Percentiles rank a stretch among this genome's conserved stretches.
Evolutionary conservation across 2,888 invertebrate genomes (phyloP).

Genomic region (Lepidocyrtoides sp.): DNA sequence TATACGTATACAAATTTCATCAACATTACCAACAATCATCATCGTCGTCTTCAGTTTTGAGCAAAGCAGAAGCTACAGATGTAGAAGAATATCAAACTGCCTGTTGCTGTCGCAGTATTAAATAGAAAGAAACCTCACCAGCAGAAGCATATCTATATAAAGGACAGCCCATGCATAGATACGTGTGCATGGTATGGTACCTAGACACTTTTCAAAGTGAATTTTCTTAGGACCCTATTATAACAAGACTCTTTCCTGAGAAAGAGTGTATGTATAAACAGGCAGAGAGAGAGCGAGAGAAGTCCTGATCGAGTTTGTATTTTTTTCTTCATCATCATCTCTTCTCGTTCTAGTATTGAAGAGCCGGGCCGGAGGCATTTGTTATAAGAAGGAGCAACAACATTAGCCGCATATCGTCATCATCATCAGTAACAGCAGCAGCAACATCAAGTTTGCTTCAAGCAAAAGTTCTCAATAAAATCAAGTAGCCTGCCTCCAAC

Average conservation of each 20-base stretch:
- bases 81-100: slow-evolving; percentile 2
- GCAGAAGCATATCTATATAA: neutral
- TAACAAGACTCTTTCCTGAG: slow-evolving; percentile 37
- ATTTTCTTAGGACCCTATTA: slow-evolving; percentile 56
- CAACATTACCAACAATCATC: neutral
- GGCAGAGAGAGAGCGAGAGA: slow-evolving; percentile 27
- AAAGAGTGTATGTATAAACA: slow-evolving; percentile 11
- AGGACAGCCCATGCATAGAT: neutral
- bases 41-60: slow-evolving; percentile 40
- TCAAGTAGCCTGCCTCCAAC: slow-evolving; percentile 68
- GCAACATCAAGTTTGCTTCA: slow-evolving; percentile 59
- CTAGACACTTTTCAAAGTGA: slow-evolving; percentile 12
- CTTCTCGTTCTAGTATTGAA: slow-evolving; percentile 63
- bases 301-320: slow-evolving; percentile 74
- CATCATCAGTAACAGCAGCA: slow-evolving; percentile 10
- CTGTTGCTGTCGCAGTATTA: slow-evolving; percentile 32
- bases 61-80: slow-evolving; percentile 54
- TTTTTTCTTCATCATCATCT: slow-evolving; percentile 52
- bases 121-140: slow-evolving; percentile 12
- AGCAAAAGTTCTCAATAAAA: slow-evolving; percentile 80
- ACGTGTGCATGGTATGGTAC: neutral
- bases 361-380: slow-evolving; percentile 80
- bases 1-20: neutral
- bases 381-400: slow-evolving; percentile 61
- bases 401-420: slow-evolving; percentile 48